A percentile compares a stretch with the other conserved stretches of the same genome.
phyloP scores from a whole-genome alignment of 2,888 invertebrate genomes.

The Stegana nigrithorax region DNA sequence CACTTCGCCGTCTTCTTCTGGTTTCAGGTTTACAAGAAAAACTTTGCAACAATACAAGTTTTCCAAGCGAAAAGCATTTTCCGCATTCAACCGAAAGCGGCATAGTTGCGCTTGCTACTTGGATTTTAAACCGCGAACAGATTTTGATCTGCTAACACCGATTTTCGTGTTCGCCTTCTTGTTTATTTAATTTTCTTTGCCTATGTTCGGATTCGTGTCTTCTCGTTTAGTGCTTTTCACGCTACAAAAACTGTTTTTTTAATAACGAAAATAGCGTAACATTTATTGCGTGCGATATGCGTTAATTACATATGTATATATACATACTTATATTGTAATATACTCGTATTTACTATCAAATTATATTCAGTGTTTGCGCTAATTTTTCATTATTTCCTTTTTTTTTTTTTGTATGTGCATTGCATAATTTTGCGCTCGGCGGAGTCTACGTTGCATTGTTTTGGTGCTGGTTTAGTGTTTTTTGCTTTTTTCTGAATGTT shows the following conservation, averaged over 20 bases:
- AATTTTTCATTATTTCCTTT: neutral
- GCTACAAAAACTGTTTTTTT: too few species aligned
- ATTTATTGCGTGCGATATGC: neutral
- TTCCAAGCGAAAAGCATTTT: slow-evolving; percentile 39
- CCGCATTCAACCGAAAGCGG: slow-evolving; percentile 53
- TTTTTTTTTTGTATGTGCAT: slow-evolving; percentile 21
- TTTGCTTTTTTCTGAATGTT: neutral
- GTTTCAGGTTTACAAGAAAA: slow-evolving; percentile 56
- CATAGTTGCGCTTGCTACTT: too few species aligned
- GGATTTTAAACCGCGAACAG: slow-evolving; percentile 5
- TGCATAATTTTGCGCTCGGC: slow-evolving; percentile 39
- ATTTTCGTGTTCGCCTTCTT: slow-evolving; percentile 31
- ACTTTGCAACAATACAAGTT: slow-evolving; percentile 38
- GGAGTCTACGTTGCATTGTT: slow-evolving; percentile 2
- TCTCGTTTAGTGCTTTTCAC: slow-evolving; percentile 15
- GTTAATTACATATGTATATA: slow-evolving; percentile 32
- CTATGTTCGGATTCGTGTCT: too few species aligned
- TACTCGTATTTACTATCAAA: neutral
- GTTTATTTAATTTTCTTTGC: slow-evolving; percentile 23
- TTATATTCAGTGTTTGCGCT: slow-evolving; percentile 35
- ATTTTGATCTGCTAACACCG: slow-evolving; percentile 46
- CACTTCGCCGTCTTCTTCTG: neutral
- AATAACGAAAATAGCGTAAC: neutral
- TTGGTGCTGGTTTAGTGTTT: slow-evolving; percentile 1
- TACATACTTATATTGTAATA: neutral